phyloP scores from a whole-genome alignment of 2,113 vertebrate species.

The Caracal caracal region DNA sequence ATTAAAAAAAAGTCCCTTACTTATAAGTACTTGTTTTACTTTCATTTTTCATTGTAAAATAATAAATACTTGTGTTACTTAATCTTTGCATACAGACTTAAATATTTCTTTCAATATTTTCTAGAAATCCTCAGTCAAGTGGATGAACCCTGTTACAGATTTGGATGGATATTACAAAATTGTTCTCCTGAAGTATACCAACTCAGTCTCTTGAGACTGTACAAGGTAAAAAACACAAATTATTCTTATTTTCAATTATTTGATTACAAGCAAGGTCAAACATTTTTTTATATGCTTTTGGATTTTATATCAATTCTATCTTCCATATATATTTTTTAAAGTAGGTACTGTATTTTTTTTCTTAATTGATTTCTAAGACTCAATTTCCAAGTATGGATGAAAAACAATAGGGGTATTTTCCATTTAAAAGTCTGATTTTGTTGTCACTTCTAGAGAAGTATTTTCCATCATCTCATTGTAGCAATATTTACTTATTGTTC shows the following conservation, averaged over 20 bases:
- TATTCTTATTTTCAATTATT: slow-evolving; percentile 10
- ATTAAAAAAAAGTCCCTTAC: not conserved
- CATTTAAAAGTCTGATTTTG: not conserved
- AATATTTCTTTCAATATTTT: not conserved
- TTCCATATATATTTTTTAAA: not conserved
- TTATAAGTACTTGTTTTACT: not conserved
- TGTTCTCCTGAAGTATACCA: not conserved
- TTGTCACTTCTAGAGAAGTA: not conserved
- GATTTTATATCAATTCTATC: not conserved
- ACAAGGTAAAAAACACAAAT: not conserved
- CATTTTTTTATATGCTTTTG: not conserved
- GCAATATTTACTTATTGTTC: not conserved
- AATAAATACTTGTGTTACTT: not conserved
- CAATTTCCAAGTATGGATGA: not conserved
- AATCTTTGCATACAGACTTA: not conserved
- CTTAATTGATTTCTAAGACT: slow-evolving; percentile 2
- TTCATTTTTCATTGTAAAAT: slow-evolving; percentile 15
- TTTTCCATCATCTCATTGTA: not conserved
- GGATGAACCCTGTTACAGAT: not conserved
- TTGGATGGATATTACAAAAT: not conserved
- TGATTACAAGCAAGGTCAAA: not conserved
- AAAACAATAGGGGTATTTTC: not conserved
- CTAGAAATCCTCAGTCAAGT: not conserved
- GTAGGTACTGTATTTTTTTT: not conserved
- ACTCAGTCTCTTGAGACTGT: not conserved